These are phyloP conservation scores for Crocodylus rhombifer DNA, from an alignment of 2,797 vertebrate genomes.

Conservation along the genomic window DNA sequence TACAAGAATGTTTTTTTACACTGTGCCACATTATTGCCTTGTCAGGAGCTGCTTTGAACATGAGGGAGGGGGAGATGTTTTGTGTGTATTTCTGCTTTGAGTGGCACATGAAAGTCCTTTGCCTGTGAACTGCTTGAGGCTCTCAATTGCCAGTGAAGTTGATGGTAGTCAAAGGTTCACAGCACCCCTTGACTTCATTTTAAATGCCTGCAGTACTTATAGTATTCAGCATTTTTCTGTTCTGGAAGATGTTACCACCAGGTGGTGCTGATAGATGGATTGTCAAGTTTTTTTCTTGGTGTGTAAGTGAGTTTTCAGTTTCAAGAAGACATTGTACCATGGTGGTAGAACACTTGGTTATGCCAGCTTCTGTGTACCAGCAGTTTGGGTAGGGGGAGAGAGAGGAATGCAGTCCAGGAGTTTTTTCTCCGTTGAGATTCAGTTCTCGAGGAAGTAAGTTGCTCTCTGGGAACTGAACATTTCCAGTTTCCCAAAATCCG, in stretches of 20 bases:
- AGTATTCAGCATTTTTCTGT: background rate
- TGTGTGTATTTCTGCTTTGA: fast-evolving
- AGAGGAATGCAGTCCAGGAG: too few relatives aligned
- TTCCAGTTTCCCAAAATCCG: too few relatives aligned
- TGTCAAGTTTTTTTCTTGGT: background rate
- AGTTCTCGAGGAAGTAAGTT: too few relatives aligned
- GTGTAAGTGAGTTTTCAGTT: too few relatives aligned
- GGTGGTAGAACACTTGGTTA: too few relatives aligned
- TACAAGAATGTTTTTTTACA: background rate
- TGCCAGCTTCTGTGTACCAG: too few relatives aligned
- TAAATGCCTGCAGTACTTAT: background rate
- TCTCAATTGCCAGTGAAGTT: background rate
- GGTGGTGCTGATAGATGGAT: background rate
- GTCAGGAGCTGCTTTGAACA: fast-evolving
- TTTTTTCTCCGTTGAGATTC: too few relatives aligned
- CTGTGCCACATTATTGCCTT: background rate
- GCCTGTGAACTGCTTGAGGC: background rate
- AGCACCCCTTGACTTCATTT: background rate
- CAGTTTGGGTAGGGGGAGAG: too few relatives aligned
- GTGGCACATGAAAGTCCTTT: background rate
- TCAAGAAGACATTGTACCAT: too few relatives aligned
- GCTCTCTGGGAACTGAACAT: too few relatives aligned
- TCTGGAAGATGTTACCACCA: background rate
- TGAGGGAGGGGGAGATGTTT: background rate
- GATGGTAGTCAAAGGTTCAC: background rate